Evolutionary conservation across 2,888 invertebrate species (phyloP), one percentile per base, ranked within the genome.

Genomic region (Dicranocentrus wangi): DNA sequence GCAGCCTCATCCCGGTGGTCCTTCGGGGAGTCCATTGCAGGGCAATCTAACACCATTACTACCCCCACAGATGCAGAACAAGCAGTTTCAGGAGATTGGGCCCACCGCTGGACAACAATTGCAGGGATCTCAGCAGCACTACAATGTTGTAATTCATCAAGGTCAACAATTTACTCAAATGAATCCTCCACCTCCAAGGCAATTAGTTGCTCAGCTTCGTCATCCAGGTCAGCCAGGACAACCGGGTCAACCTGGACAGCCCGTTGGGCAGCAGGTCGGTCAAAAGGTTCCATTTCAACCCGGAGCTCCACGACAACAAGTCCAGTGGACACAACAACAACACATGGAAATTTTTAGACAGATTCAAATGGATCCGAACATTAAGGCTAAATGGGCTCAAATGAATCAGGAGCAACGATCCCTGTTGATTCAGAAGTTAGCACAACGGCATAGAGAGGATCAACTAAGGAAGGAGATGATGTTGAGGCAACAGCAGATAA

Each of bases 261-360:
- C 25, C 17, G 21, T 21, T 10, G 21, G 21, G 7, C 32, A 32
- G 32, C 32, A 32, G n/a, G 7, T 55, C 21, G 55, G 55, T 55
- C 55, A 55, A 21, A 55, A 21, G 23, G 23, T 63, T 19, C 63
- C 63, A 23, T 19, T 28, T 15, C 42, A 28, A 28, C n/a, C 15
- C 1, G 39, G 25, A 3, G 7, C 63, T 13, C 28, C 28, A n/a
- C 58, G 71, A 60, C 78, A 71, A 17, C 58, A 55, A n/a, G 51
- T 23, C 23, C 81, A 70, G 23, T 84, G 82, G 79, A 79, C 84
- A 15, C 84, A 76, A 21, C 53, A 42, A n/a, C 85, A 85, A 66
- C 85, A 85, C n/a, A n/a, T 85, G 55, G 87, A 87, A 81, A 86
- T 87, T n/a, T 82, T 82, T 39, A 69, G 83, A 2, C 86, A 87